phyloP scores from a whole-genome alignment of 2,113 vertebrate genomes.

The Ictidomys tridecemlineatus region DNA sequence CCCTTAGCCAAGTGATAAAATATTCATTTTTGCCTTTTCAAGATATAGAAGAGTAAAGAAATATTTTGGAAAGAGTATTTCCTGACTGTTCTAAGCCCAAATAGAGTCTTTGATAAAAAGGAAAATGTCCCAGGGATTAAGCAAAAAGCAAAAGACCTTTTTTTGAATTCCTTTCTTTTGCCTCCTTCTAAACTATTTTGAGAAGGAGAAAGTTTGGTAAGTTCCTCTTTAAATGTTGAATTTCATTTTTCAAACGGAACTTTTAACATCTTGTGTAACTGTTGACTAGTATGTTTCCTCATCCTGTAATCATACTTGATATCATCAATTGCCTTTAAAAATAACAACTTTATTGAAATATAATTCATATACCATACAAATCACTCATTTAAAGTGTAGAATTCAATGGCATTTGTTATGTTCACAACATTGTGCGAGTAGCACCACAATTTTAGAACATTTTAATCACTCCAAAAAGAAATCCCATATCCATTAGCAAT shows the following conservation, averaged over 20 bases:
- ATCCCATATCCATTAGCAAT: no score
- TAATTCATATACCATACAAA: not conserved
- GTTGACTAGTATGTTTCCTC: not conserved
- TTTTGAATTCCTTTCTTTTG: not conserved
- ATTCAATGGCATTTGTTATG: not conserved
- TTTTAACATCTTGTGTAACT: not conserved
- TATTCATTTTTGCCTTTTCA: slow-evolving; percentile 56
- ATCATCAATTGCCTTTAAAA: slow-evolving; percentile 14
- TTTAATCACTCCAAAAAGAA: not conserved
- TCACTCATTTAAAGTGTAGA: not conserved
- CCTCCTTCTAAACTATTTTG: not conserved
- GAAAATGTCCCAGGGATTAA: not conserved
- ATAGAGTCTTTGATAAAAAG: not conserved
- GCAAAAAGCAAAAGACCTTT: not conserved
- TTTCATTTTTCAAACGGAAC: slow-evolving; percentile 12
- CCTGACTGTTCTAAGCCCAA: not conserved
- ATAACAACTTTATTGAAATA: not conserved
- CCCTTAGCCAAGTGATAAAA: slow-evolving; percentile 44
- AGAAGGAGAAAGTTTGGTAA: slow-evolving; percentile 27
- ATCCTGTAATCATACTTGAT: not conserved
- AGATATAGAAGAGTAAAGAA: slow-evolving; percentile 16
- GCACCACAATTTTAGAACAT: not conserved
- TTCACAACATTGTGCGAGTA: not conserved
- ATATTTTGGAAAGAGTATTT: slow-evolving; percentile 33
- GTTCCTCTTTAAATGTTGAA: not conserved